Conservation (phyloP, 2,888 invertebrate species). For the Orthosia gothica region DNA sequence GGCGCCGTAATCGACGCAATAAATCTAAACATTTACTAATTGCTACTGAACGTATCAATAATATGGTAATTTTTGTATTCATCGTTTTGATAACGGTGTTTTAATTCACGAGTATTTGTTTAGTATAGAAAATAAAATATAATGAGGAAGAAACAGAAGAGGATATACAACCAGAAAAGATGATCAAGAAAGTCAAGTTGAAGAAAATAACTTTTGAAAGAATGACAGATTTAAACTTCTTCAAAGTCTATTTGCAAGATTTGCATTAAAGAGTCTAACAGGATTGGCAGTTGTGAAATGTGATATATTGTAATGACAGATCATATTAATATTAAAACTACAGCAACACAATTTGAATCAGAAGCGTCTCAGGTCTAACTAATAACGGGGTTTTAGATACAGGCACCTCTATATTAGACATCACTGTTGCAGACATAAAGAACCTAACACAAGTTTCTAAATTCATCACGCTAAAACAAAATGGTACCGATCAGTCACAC, state of each 20-base stretch:
- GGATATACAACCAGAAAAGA: not conserved
- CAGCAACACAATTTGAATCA: not conserved
- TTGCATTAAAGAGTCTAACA: too few species aligned
- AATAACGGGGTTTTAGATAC: not conserved
- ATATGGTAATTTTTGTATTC: slow-evolving; percentile 52
- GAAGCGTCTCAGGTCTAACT: not conserved
- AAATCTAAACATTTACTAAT: slow-evolving; percentile 81
- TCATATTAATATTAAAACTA: not conserved
- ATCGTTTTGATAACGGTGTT: slow-evolving; percentile 9
- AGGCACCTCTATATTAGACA: not conserved
- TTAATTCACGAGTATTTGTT: slow-evolving; percentile 6
- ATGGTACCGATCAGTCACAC: slow-evolving; percentile 70
- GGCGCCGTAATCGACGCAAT: slow-evolving; percentile 81
- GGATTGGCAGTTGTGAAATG: too few species aligned
- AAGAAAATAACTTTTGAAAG: too few species aligned
- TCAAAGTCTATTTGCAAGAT: too few species aligned
- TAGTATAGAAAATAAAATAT: not conserved
- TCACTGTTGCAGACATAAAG: not conserved
- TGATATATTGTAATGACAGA: not conserved
- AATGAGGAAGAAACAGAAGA: not conserved
- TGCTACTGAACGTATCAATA: slow-evolving; percentile 68
- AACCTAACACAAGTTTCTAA: slow-evolving; percentile 36
- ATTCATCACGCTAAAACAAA: slow-evolving; percentile 72
- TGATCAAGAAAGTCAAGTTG: not conserved
- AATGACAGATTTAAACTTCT: not conserved